A percentile compares a stretch with the other conserved stretches of the same genome.
Conservation (phyloP, 2,888 invertebrate species). For the Pegoplata infirma region DNA sequence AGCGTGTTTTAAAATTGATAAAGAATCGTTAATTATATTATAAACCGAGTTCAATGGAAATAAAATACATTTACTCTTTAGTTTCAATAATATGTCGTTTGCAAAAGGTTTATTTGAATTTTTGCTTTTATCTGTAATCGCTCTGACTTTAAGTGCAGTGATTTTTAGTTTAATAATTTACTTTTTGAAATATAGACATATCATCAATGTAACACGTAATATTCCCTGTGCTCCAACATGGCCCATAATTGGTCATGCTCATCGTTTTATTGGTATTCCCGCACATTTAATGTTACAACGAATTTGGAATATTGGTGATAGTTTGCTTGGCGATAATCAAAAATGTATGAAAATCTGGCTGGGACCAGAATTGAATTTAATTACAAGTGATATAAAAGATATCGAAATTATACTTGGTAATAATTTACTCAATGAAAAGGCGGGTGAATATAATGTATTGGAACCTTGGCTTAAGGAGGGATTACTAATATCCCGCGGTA, state of each 20-base stretch:
- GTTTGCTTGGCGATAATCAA: conserved; percentile 53
- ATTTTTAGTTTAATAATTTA: conserved; percentile 65
- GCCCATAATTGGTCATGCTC: conserved; percentile 80
- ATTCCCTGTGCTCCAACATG: conserved; percentile 74
- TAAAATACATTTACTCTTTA: neutral
- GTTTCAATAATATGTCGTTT: neutral
- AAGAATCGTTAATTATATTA: no score
- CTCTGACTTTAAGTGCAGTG: neutral
- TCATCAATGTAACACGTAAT: conserved; percentile 67
- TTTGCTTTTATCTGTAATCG: neutral
- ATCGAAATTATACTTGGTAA: conserved; percentile 64
- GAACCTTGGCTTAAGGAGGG: conserved; percentile 69
- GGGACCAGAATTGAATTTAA: conserved; percentile 63
- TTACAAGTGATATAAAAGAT: conserved; percentile 58
- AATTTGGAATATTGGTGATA: conserved; percentile 56
- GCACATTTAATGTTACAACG: conserved; percentile 72
- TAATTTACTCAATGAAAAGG: conserved; percentile 61
- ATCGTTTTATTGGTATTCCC: conserved; percentile 77
- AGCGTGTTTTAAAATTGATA: no score
- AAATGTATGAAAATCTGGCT: conserved; percentile 65
- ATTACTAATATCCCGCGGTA: conserved; percentile 65
- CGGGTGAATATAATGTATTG: conserved; percentile 64
- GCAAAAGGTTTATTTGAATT: neutral
- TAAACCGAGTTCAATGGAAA: no score
- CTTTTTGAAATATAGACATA: conserved; percentile 69